Evolutionary conservation across 2,888 invertebrate genomes (phyloP).

Genomic region (Erebia ligea): DNA sequence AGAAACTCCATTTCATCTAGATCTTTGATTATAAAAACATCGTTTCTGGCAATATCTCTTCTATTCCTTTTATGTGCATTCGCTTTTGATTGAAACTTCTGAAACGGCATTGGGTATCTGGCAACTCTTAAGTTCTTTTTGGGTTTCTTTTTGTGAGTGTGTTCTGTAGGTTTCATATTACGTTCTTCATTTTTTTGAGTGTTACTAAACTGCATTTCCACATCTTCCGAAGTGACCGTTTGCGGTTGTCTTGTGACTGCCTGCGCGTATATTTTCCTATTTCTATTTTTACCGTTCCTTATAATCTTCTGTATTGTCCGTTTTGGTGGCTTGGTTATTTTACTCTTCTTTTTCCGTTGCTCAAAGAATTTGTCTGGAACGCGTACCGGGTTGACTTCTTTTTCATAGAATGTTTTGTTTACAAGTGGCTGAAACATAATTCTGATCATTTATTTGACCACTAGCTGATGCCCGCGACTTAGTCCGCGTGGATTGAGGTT

Average conservation of each 20-base stretch:
- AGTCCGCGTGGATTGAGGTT: too few relatives aligned
- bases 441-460: background rate
- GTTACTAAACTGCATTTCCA: conserved; percentile 41
- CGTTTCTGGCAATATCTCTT: conserved; percentile 49
- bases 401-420: conserved; percentile 64
- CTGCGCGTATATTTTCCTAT: conserved; percentile 55
- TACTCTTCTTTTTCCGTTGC: conserved; percentile 53
- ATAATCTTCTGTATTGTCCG: conserved; percentile 75
- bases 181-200: conserved; percentile 48
- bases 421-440: conserved; percentile 27
- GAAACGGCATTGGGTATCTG: conserved; percentile 65
- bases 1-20: conserved; percentile 67
- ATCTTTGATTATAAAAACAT: conserved; percentile 62
- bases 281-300: conserved; percentile 59
- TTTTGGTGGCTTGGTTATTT: conserved; percentile 60
- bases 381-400: conserved; percentile 61
- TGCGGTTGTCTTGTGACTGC: conserved; percentile 46
- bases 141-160: conserved; percentile 52
- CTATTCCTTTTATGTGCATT: conserved; percentile 40
- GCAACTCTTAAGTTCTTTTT: conserved; percentile 54
- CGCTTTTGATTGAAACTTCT: conserved; percentile 51
- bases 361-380: conserved; percentile 56
- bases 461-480: too few relatives aligned
- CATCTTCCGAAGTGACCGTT: conserved; percentile 45
- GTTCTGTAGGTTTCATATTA: conserved; percentile 47